A percentile compares a stretch with the other conserved stretches of the same genome.
phyloP scores from a whole-genome alignment of 2,888 invertebrate genomes.

The Caenorhabditis uteleia region DNA sequence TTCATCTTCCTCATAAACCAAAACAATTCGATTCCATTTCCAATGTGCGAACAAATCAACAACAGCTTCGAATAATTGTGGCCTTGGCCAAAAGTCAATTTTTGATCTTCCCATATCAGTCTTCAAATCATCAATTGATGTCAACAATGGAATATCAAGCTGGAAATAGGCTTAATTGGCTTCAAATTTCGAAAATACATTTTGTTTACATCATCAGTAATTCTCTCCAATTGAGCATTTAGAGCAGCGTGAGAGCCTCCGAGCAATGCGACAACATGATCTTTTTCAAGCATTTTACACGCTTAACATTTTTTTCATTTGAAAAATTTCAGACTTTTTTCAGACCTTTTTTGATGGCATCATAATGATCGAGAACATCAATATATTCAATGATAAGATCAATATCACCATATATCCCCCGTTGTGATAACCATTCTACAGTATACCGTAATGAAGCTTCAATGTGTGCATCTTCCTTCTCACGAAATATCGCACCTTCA shows the following conservation, averaged over 20 bases:
- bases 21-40: constrained; percentile 65
- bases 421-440: constrained; percentile 60
- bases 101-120: constrained; percentile 25
- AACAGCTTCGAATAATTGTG: constrained; percentile 62
- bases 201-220: constrained; percentile 52
- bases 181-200: background rate
- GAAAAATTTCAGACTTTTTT: constrained; percentile 4
- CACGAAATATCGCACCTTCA: constrained; percentile 63
- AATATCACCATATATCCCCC: constrained; percentile 49
- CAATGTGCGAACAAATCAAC: constrained; percentile 66
- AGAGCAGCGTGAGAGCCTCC: constrained; percentile 60
- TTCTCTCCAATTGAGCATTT: constrained; percentile 59
- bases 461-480: constrained; percentile 64
- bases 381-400: constrained; percentile 58
- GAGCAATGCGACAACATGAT: constrained; percentile 60
- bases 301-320: constrained; percentile 48
- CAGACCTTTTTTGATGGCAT: constrained; percentile 55
- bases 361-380: constrained; percentile 63
- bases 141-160: constrained; percentile 63
- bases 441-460: constrained; percentile 62
- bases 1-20: constrained; percentile 64
- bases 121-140: constrained; percentile 57
- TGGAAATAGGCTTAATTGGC: constrained; percentile 29
- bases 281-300: constrained; percentile 62
- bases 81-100: constrained; percentile 63